Conservation (phyloP, 2,113 vertebrate genomes). For the Tragelaphus strepsiceros region DNA sequence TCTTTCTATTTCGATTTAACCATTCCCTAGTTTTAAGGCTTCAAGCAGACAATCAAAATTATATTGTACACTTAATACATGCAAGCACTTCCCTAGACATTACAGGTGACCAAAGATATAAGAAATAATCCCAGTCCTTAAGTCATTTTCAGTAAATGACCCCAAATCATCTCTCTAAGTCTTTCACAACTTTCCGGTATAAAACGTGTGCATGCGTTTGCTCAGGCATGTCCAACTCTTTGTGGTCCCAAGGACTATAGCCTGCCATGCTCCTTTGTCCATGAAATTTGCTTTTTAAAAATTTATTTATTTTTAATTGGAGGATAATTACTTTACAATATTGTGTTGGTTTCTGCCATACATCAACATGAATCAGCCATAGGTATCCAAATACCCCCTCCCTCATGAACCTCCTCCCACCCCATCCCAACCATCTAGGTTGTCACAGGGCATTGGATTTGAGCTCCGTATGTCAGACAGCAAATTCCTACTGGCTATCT, state of each 20-base stretch:
- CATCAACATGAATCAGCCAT: neutral
- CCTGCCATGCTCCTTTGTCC: neutral
- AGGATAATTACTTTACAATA: neutral
- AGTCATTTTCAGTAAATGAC: neutral
- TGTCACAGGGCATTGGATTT: neutral
- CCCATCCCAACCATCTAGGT: neutral
- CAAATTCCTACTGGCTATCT: neutral
- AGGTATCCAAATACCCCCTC: neutral
- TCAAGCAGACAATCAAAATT: neutral
- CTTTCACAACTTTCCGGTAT: neutral
- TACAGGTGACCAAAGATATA: neutral
- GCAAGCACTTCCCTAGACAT: neutral
- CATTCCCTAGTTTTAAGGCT: neutral
- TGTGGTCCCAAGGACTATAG: neutral
- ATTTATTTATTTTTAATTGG: neutral
- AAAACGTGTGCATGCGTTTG: neutral
- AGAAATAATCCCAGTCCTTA: neutral
- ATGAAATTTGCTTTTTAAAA: neutral
- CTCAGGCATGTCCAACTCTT: neutral
- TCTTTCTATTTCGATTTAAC: constrained; percentile 34
- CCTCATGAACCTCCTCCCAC: neutral
- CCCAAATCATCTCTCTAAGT: neutral
- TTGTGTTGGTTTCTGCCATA: neutral
- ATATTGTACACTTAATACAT: neutral
- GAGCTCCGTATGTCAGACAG: neutral